Conservation (phyloP, 2,888 invertebrate species). For the Aromia moschata region DNA sequence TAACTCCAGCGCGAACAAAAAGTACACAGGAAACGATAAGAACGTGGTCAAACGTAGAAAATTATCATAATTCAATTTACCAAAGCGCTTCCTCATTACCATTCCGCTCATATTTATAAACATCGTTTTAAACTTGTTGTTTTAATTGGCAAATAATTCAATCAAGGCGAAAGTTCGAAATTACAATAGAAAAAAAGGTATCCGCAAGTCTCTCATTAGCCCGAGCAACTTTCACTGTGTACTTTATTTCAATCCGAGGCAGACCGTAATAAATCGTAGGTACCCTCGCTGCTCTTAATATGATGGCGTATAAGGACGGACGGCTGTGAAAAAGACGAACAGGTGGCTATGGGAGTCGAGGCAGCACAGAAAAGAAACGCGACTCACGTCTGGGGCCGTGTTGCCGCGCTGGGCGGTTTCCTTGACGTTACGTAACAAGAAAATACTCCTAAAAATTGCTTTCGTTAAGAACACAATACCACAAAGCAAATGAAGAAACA, state of each 20-base stretch:
- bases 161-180: constrained; percentile 7
- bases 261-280: constrained; percentile 26
- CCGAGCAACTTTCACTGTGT: constrained; percentile 21
- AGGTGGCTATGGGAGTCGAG: constrained; percentile 36
- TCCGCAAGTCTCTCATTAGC: constrained; percentile 18
- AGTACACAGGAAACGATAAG: too few relatives aligned
- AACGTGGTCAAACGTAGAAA: too few relatives aligned
- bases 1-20: too few relatives aligned
- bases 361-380: constrained; percentile 24
- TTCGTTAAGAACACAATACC: too few relatives aligned
- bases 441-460: too few relatives aligned
- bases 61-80: neutral
- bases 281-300: constrained; percentile 23
- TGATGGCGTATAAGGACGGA: constrained; percentile 24
- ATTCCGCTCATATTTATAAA: neutral
- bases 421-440: neutral
- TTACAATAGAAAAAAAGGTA: constrained; percentile 5
- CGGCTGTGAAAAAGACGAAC: constrained; percentile 37
- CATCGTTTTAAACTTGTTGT: neutral
- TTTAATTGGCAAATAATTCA: constrained; percentile 10
- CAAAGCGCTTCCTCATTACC: neutral
- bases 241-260: constrained; percentile 24
- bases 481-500: too few relatives aligned
- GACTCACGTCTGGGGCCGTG: constrained; percentile 13
- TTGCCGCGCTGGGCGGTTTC: constrained; percentile 15